Percentiles rank a stretch among this genome's conserved stretches.
These are phyloP conservation scores for Chaunax sp. DNA, from an alignment of 2,797 vertebrate species.

Conservation along the genomic window DNA sequence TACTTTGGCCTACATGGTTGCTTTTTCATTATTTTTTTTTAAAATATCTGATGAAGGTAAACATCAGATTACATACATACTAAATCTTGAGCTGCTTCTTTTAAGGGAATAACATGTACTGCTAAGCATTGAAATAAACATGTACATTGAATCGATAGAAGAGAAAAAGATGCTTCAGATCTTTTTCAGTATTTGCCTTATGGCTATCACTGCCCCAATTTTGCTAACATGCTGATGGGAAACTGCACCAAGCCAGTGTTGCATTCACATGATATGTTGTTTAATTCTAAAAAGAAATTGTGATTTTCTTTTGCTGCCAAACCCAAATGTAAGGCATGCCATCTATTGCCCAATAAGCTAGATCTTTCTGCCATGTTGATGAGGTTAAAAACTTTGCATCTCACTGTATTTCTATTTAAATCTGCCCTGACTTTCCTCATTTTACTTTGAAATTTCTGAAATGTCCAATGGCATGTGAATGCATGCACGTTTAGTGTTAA, in stretches of 20 bases:
- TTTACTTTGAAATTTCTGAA: neutral
- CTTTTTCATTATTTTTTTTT: conserved; percentile 11
- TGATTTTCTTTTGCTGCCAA: neutral
- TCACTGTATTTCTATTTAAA: neutral
- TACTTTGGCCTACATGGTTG: conserved; percentile 29
- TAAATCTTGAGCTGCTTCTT: conserved; percentile 1
- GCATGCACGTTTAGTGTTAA: conserved; percentile 6
- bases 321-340: neutral
- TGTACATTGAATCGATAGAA: neutral
- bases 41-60: conserved; percentile 5
- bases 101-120: conserved; percentile 1
- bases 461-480: conserved; percentile 6
- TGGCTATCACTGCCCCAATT: neutral
- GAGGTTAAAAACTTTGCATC: neutral
- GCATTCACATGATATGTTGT: conserved; percentile 24
- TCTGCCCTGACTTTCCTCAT: neutral
- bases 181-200: conserved; percentile 2
- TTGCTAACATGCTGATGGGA: neutral
- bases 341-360: neutral
- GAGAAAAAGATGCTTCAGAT: conserved; percentile 24
- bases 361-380: neutral
- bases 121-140: conserved; percentile 11
- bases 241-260: neutral
- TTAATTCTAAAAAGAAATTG: neutral
- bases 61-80: conserved; percentile 16